These are phyloP conservation scores for Apaloderma vittatum DNA, from an alignment of 2,113 vertebrate genomes.

Conservation along the genomic window DNA sequence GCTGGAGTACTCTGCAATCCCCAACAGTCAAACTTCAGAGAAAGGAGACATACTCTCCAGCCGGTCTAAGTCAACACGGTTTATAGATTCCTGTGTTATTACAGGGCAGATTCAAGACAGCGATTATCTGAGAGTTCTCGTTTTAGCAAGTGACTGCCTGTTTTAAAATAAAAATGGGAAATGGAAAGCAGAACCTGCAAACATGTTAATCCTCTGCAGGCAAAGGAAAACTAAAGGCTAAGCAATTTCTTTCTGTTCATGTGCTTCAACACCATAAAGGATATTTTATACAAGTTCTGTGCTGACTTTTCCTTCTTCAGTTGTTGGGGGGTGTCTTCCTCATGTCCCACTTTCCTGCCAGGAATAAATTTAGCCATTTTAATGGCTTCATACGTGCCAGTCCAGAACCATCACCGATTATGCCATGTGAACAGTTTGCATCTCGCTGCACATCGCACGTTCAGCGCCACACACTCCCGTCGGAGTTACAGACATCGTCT, in stretches of 20 bases:
- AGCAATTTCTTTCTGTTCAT: fast-evolving
- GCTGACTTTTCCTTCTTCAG: not conserved
- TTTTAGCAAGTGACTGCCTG: not conserved
- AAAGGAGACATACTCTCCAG: not conserved
- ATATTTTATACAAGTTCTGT: not conserved
- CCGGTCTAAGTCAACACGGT: not conserved
- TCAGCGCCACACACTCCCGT: not conserved
- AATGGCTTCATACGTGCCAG: not conserved
- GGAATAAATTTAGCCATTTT: not conserved
- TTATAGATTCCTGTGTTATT: not conserved
- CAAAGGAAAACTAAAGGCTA: not conserved
- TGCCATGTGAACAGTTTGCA: not conserved
- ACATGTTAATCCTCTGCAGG: not conserved
- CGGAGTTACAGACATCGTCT: fast-evolving
- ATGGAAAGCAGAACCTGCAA: slow-evolving; percentile 50
- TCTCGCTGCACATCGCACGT: not conserved
- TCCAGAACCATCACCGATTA: not conserved
- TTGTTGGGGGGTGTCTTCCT: not conserved
- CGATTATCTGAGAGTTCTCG: not conserved
- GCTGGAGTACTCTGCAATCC: not conserved
- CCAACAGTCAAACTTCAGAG: not conserved
- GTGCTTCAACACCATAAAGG: not conserved
- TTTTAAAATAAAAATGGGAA: slow-evolving; percentile 57
- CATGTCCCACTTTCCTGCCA: not conserved
- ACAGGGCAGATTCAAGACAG: not conserved